phyloP scores from a whole-genome alignment of 1,140 invertebrate genomes.

The Danaus plexippus region DNA sequence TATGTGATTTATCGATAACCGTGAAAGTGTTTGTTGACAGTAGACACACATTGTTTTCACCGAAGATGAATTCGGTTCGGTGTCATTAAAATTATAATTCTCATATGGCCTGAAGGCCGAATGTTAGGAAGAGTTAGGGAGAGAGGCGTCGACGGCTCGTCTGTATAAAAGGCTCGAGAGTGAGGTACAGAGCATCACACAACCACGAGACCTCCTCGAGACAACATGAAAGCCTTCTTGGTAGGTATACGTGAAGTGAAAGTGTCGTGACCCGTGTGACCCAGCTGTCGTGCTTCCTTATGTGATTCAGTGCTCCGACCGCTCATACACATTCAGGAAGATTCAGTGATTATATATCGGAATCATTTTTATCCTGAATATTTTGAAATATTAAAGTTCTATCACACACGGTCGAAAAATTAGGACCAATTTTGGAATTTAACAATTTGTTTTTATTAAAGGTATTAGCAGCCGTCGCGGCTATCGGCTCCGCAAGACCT shows the following conservation, averaged over 20 bases:
- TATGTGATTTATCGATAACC: constrained; percentile 12
- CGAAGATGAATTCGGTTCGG: constrained; percentile 57
- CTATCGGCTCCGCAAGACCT: constrained; percentile 73
- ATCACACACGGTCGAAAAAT: too few species aligned
- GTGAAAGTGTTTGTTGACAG: constrained; percentile 48
- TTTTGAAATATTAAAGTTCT: too few species aligned
- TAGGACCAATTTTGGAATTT: too few species aligned
- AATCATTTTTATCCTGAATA: constrained; percentile 1
- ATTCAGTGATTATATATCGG: constrained; percentile 10
- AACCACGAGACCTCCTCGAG: constrained; percentile 62
- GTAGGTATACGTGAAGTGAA: constrained; percentile 64
- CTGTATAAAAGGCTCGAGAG: constrained; percentile 59
- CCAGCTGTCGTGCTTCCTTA: constrained; percentile 40
- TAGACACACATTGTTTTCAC: constrained; percentile 65
- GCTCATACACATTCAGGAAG: constrained; percentile 26
- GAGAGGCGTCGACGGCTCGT: constrained; percentile 53
- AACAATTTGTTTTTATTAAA: constrained; percentile 32
- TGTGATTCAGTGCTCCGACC: constrained; percentile 38
- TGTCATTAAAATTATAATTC: constrained; percentile 71
- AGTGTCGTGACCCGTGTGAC: constrained; percentile 60
- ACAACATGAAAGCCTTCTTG: constrained; percentile 71
- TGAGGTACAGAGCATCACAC: constrained; percentile 61
- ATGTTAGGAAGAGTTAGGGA: constrained; percentile 67
- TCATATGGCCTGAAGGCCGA: constrained; percentile 66
- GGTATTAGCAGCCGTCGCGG: constrained; percentile 74